Evolutionary conservation across 1,140 invertebrate species (phyloP), one percentile per base, ranked within the genome.

Genomic region (Cecropterus lyciades): DNA sequence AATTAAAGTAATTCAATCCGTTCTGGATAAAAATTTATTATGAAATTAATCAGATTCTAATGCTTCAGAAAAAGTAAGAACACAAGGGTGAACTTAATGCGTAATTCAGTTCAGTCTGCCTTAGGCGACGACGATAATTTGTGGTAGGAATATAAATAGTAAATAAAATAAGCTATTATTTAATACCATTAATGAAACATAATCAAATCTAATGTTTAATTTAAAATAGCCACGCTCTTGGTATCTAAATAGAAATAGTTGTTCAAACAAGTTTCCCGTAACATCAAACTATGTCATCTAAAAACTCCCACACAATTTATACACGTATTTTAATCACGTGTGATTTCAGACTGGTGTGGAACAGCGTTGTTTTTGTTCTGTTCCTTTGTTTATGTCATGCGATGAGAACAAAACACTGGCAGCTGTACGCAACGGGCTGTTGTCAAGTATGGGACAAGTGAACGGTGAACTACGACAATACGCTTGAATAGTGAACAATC

Each of bases 301-400:
- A 37, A 37, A 37, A 43, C 40, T 43, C 13, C 13, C 13, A 43
- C 40, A 43, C 10, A 43, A 51, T 13, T 16, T 14, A 10, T 16
- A 4, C 15, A 15, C n/a, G 37, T 14, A 55, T 55, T 55, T 55
- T 40, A 37, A 55, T 55, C 52, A 55, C 33, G 11, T 30, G 52
- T 40, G 16, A 37, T 55, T 42, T 33, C 57, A 60, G 57, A 60
- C 57, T 48, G 48, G 57, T 27, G 43, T 60, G 9, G 15, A 48
- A 60, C 57, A 60, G 57, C 45, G 57, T 60, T 48, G 57, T 46
- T 60, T 57, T 60, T 49, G 57, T 60, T 60, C 49, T 60, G 45
- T 60, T 5, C 14, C 57, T 60, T 60, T 60, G 57, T 60, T 60
- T 60, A 13, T 17, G 43, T 33, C 27, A 14, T 60, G 57, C 24